Evolutionary conservation across 2,797 vertebrate genomes (phyloP), one percentile per base, ranked within the genome.

Genomic region (Gorsachius magnificus): DNA sequence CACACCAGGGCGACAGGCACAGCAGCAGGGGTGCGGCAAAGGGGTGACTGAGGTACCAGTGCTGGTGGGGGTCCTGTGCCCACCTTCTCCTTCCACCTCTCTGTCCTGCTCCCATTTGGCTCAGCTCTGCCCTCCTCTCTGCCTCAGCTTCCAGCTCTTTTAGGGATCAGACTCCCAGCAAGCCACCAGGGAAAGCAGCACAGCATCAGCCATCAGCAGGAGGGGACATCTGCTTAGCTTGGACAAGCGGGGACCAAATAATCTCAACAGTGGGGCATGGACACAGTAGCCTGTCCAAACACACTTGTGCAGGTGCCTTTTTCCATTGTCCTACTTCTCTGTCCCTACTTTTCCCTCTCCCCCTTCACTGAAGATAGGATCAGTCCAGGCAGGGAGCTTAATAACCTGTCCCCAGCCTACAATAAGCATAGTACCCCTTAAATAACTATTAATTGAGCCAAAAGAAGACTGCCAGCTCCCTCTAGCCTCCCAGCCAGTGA

Each of bases 41-140:
- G n/a, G 54, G 35, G 26, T 18, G 21, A 54, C n/a, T 0, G 2
- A 68, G 50, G n/a, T 15, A 14, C 16, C 20, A 19, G 25, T 41
- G 41, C 24, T 0, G 3, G 3, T 0, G 2, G 20, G 28, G 15
- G 22, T 48, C 36, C 31, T 41, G 4, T 8, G 31, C 10, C 54
- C 50, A 11, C 9, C n/a, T 69, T 20, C 70, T 60, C 24, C 51
- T 75, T 66, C 28, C n/a, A 15, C 9, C 28, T 2, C 4, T 68
- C 31, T 9, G 7, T 56, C 36, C 53, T 0, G 1, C 18, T 90
- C 29, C 64, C 1, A 0, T 16, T 38, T 26, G 35, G 25, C 13
- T 85, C 5, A 2, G n/a, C 38, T 60, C 26, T 56, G 29, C 5
- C 48, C 31, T 79, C 16, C 25, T 66, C 48, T 54, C 54, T 74